Evolutionary conservation across 2,113 vertebrate species (phyloP), one percentile per base, ranked within the genome.

Genomic region (Rhinichthys klamathensis): DNA sequence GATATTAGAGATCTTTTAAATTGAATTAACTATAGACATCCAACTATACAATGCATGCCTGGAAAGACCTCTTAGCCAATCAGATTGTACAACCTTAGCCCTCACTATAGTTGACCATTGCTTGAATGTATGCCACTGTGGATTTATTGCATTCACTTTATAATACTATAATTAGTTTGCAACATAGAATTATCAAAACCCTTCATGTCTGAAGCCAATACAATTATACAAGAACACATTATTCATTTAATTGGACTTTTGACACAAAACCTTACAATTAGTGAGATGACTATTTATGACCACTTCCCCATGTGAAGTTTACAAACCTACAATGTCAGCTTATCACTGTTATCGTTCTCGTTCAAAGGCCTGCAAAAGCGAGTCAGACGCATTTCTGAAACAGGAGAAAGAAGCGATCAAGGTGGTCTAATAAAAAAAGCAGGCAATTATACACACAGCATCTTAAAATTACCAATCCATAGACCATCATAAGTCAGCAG

Each of bases 401-500:
- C 11, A 25, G 18, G 49, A 80, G 21, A 38, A 35, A 70, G 18
- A 69, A 83, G 49, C 7, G 69, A 60, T 81, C 27, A 65, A 81
- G 41, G 78, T 81, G 51, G 49, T 70, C 69, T 81, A 85, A 73
- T 74, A 67, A 56, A 23, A 51, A 80, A 74, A 74, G 21, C 35
- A 54, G 46, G 23, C 69, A 75, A 74, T 86, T 86, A 74, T 38
- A 46, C 70, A 44, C 67, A 72, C 69, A 35, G 54, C 65, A 63
- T 81, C 78, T 74, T 74, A 61, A 74, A 81, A 81, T 84, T n/a
- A 76, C 38, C 32, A 41, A 32, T 67, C 32, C 35, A 38, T 58
- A 49, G 35, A 81, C 27, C 38, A 80, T 54, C 78, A 81, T 6
- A 81, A 86, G 56, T 85, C 76, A 69, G 41, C 46, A 85, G 65